These are phyloP conservation scores for Drosophila nr. perissopoda DNA, from an alignment of 2,888 invertebrate species.

Conservation along the genomic window DNA sequence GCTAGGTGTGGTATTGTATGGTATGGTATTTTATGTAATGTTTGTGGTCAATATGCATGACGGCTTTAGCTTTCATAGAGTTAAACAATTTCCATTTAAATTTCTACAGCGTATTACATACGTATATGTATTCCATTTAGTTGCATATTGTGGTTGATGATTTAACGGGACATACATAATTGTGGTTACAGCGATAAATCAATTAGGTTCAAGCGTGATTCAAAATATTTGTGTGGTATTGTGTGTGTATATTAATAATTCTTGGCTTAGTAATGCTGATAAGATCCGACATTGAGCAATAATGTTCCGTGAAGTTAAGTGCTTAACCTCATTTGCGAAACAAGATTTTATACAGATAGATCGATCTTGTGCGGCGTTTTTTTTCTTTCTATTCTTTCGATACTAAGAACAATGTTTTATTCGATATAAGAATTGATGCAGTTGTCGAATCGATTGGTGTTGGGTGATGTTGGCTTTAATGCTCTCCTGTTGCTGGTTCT, in stretches of 20 bases:
- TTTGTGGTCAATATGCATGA: conserved; percentile 29
- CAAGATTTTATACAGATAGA: conserved; percentile 18
- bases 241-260: conserved; percentile 26
- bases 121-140: conserved; percentile 33
- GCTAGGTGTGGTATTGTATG: conserved; percentile 24
- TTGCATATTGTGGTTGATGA: conserved; percentile 30
- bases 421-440: conserved; percentile 3
- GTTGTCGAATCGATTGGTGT: conserved; percentile 20
- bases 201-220: conserved; percentile 35
- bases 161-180: conserved; percentile 26
- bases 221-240: conserved; percentile 30
- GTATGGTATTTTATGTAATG: conserved; percentile 26
- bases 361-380: conserved; percentile 17
- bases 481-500: conserved; percentile 24
- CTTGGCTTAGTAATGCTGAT: conserved; percentile 40
- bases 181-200: conserved; percentile 40
- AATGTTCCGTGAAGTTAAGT: conserved; percentile 9
- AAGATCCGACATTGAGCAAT: conserved; percentile 47
- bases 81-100: conserved; percentile 18
- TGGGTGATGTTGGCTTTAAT: neutral
- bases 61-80: conserved; percentile 17
- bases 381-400: neutral
- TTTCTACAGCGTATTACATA: conserved; percentile 26
- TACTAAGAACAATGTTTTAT: conserved; percentile 11
- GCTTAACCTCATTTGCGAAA: conserved; percentile 16